Conservation (phyloP, 2,888 invertebrate genomes). For the Lasioglossum zephyrum region DNA sequence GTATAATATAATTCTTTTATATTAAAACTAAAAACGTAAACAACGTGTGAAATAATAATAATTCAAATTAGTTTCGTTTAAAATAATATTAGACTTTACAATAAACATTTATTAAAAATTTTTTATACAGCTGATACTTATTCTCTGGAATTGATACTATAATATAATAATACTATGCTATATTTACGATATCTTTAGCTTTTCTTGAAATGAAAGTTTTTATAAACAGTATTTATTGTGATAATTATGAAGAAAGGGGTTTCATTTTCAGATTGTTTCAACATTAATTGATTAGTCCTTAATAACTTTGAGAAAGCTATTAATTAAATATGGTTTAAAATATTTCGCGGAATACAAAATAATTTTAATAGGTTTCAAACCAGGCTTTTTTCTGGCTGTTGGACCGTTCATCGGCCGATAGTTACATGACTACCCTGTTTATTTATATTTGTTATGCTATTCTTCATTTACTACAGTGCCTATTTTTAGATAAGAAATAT, state of each 20-base stretch:
- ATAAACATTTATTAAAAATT: background rate
- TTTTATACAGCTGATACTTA: background rate
- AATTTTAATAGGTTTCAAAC: background rate
- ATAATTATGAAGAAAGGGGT: background rate
- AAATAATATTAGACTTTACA: background rate
- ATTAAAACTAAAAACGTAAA: background rate
- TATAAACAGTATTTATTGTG: background rate
- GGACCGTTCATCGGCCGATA: background rate
- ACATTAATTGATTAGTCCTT: background rate
- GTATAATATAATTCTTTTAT: background rate
- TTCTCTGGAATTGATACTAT: background rate
- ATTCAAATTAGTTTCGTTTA: background rate
- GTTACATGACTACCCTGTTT: conserved; percentile 5
- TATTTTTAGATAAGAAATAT: conserved; percentile 7
- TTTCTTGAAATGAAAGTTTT: background rate
- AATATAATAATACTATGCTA: background rate
- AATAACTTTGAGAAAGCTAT: background rate
- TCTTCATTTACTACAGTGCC: conserved; percentile 4
- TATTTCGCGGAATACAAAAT: background rate
- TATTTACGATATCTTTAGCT: background rate
- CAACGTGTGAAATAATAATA: background rate
- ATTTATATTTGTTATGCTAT: conserved; percentile 8
- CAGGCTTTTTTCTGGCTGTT: background rate
- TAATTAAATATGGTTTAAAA: background rate
- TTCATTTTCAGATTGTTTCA: background rate